Conservation (phyloP, 2,113 vertebrate genomes). For the Gracilinanus agilis region DNA sequence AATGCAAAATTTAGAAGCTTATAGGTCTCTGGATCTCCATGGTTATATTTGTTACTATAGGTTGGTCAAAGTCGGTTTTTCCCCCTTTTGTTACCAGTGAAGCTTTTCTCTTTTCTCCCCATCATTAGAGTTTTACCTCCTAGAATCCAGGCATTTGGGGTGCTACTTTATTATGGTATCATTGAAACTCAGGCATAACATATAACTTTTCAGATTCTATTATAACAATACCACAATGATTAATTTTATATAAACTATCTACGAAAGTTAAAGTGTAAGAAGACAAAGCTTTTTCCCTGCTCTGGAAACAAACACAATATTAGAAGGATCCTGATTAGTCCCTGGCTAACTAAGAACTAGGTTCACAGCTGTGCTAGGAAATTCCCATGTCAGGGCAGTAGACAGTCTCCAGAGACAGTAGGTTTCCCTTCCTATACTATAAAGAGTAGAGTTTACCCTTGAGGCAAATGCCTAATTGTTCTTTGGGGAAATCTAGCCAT, state of each 20-base stretch:
- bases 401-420: background rate
- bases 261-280: background rate
- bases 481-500: background rate
- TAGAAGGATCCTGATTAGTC: background rate
- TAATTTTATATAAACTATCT: background rate
- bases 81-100: background rate
- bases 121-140: background rate
- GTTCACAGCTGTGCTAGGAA: background rate
- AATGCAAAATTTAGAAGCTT: background rate
- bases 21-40: background rate
- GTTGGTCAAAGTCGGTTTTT: background rate
- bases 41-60: background rate
- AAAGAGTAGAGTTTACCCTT: background rate
- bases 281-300: background rate
- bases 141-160: background rate
- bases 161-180: background rate
- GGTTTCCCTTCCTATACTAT: background rate
- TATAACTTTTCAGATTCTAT: background rate
- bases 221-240: background rate
- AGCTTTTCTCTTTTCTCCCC: background rate
- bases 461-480: slow-evolving; percentile 1
- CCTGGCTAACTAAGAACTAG: background rate
- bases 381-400: background rate
- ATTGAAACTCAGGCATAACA: background rate
- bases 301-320: background rate